phyloP scores from a whole-genome alignment of 53 echinoderm and acorn worm species.

The Hippasteria phrygiana region DNA sequence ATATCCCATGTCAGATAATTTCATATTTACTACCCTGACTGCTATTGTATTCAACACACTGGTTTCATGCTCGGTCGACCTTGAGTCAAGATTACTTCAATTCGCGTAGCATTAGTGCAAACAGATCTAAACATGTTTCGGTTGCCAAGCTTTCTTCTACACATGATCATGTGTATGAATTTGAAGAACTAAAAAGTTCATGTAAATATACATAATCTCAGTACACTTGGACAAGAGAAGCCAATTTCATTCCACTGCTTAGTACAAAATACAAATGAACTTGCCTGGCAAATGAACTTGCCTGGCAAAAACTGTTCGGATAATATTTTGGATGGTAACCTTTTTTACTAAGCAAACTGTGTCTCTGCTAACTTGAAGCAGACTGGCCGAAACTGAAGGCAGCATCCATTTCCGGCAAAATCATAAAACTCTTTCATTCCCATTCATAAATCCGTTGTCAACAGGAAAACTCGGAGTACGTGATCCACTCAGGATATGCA shows the following conservation, averaged over 20 bases:
- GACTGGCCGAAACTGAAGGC: neutral
- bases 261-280: too few relatives aligned
- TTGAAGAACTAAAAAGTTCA: too few relatives aligned
- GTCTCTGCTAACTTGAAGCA: neutral
- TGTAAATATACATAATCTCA: too few relatives aligned
- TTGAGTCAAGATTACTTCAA: neutral
- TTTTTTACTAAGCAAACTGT: neutral
- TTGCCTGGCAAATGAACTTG: too few relatives aligned
- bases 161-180: too few relatives aligned
- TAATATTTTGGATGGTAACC: neutral
- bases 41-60: neutral
- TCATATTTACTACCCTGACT: neutral
- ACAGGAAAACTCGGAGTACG: conserved; percentile 42
- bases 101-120: too few relatives aligned
- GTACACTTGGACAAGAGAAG: too few relatives aligned
- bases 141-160: too few relatives aligned
- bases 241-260: too few relatives aligned
- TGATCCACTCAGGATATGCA: conserved; percentile 18
- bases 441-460: conserved; percentile 29
- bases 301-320: too few relatives aligned
- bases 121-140: too few relatives aligned
- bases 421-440: neutral
- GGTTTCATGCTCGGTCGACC: neutral
- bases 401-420: neutral
- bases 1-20: neutral